Evolutionary conservation across 2,888 invertebrate genomes (phyloP).

Genomic region (Choreutis nemorana): DNA sequence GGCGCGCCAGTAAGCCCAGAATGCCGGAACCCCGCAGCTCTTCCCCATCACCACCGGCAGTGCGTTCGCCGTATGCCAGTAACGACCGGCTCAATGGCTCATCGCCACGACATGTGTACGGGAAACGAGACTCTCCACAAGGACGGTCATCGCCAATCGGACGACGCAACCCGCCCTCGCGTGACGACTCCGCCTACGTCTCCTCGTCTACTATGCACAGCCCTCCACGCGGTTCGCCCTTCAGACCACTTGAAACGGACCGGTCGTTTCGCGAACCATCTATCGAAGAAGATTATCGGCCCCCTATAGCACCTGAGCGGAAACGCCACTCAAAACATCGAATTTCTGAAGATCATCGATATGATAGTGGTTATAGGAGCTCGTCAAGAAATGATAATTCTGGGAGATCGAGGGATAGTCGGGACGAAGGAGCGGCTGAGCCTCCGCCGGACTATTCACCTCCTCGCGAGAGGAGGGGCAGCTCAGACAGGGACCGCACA

Average conservation of each 20-base stretch:
- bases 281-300: slow-evolving; percentile 55
- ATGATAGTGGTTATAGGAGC: slow-evolving; percentile 66
- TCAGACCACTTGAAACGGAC: slow-evolving; percentile 49
- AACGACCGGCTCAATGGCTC: slow-evolving; percentile 45
- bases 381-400: slow-evolving; percentile 64
- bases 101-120: slow-evolving; percentile 47
- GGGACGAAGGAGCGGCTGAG: slow-evolving; percentile 63
- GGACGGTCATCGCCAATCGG: slow-evolving; percentile 46
- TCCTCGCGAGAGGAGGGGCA: slow-evolving; percentile 55
- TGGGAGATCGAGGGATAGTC: slow-evolving; percentile 52
- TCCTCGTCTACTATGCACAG: slow-evolving; percentile 66
- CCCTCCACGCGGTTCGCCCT: slow-evolving; percentile 61
- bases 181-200: slow-evolving; percentile 66
- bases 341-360: slow-evolving; percentile 55
- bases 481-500: slow-evolving; percentile 48
- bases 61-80: slow-evolving; percentile 48
- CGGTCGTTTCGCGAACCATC: slow-evolving; percentile 58
- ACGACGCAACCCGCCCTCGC: slow-evolving; percentile 56
- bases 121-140: slow-evolving; percentile 51
- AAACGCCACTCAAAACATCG: slow-evolving; percentile 68
- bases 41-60: slow-evolving; percentile 50
- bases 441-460: slow-evolving; percentile 79
- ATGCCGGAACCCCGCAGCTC: slow-evolving; percentile 59
- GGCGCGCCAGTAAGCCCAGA: slow-evolving; percentile 61
- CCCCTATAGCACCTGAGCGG: slow-evolving; percentile 73